A percentile compares a stretch with the other conserved stretches of the same genome.
Conservation (phyloP, 2,797 vertebrate species). For the Morus bassanus region DNA sequence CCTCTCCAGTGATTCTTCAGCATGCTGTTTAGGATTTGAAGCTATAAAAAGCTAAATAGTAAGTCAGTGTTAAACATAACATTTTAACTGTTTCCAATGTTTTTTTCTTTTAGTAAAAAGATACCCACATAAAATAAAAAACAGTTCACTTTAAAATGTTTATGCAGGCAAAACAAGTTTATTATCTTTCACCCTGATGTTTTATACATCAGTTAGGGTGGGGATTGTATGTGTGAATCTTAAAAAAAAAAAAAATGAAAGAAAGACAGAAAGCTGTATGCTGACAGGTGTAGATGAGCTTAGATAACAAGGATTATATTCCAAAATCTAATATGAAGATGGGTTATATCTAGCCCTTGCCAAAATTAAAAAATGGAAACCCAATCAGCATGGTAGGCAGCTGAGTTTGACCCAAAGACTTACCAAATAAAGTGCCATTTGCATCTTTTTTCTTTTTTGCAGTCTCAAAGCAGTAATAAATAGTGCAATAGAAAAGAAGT, state of each 20-base stretch:
- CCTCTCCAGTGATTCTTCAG: constrained; percentile 1
- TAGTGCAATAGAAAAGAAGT: not conserved
- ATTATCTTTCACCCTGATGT: constrained; percentile 47
- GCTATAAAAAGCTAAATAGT: constrained; percentile 31
- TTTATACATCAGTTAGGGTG: constrained; percentile 40
- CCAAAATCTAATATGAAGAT: constrained; percentile 37
- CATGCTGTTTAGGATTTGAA: not conserved
- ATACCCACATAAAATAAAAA: constrained; percentile 29
- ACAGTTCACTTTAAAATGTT: constrained; percentile 48
- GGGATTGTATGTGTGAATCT: not conserved
- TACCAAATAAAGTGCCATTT: not conserved
- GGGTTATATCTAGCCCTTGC: not conserved
- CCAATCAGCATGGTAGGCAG: not conserved
- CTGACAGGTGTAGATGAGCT: constrained; percentile 45
- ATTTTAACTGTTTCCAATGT: constrained; percentile 37
- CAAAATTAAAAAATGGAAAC: constrained; percentile 35
- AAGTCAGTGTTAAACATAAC: constrained; percentile 42
- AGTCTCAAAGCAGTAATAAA: constrained; percentile 15
- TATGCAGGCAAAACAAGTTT: constrained; percentile 47
- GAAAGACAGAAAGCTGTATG: not conserved
- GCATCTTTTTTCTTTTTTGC: constrained; percentile 15
- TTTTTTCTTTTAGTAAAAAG: constrained; percentile 47
- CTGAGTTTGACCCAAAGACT: constrained; percentile 9
- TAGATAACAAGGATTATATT: constrained; percentile 53
- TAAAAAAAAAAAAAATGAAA: not conserved